Percentiles rank a stretch among this genome's conserved stretches.
These are phyloP conservation scores for Peromyscus aztecus DNA, from an alignment of 2,797 vertebrate species.

Conservation along the genomic window DNA sequence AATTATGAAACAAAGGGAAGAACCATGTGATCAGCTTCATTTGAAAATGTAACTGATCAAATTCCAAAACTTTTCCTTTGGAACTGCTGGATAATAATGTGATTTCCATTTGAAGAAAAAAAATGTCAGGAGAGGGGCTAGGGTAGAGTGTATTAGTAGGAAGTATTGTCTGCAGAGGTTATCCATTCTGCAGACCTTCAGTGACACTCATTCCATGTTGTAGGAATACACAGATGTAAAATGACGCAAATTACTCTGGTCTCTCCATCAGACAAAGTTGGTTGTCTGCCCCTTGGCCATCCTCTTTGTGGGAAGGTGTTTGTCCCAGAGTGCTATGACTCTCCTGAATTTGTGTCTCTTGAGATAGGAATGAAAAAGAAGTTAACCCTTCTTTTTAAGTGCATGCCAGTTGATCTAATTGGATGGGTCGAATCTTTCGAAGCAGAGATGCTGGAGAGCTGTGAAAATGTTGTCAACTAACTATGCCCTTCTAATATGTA, in stretches of 20 bases:
- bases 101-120: background rate
- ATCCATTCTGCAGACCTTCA: background rate
- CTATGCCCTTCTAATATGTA: background rate
- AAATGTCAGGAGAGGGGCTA: background rate
- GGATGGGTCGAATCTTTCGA: background rate
- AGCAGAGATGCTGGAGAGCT: background rate
- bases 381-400: background rate
- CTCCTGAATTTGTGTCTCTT: background rate
- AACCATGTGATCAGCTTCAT: slow-evolving; percentile 7
- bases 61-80: slow-evolving; percentile 48
- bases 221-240: background rate
- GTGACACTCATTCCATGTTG: background rate
- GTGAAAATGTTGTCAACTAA: background rate
- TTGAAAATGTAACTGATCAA: slow-evolving; percentile 55
- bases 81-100: background rate
- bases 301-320: background rate
- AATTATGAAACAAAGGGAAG: slow-evolving; percentile 58
- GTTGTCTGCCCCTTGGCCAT: background rate
- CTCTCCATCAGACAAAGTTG: background rate
- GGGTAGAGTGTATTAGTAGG: background rate
- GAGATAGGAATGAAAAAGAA: background rate
- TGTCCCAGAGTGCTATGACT: background rate
- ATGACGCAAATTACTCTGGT: background rate
- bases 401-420: background rate
- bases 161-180: background rate